These are phyloP conservation scores for Mastomys coucha DNA, from an alignment of 2,113 vertebrate genomes.

Conservation along the genomic window DNA sequence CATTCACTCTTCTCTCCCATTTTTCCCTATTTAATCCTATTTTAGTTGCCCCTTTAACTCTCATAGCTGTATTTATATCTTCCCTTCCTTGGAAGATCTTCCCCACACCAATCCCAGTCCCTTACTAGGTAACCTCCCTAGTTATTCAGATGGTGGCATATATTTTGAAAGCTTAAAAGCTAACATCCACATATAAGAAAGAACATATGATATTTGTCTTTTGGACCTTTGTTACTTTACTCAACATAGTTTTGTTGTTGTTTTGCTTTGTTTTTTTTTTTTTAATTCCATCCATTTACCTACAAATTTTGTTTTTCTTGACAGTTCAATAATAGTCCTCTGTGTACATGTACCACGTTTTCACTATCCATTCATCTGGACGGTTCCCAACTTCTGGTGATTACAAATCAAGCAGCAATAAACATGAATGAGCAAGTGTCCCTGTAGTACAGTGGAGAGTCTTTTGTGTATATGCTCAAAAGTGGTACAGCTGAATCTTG, in stretches of 20 bases:
- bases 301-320: not conserved
- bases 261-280: not conserved
- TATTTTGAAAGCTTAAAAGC: not conserved
- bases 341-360: not conserved
- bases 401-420: not conserved
- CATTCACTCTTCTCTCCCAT: not conserved
- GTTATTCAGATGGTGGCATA: not conserved
- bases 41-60: not conserved
- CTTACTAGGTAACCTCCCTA: not conserved
- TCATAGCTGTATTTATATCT: not conserved
- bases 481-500: not conserved
- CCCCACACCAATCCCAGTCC: not conserved
- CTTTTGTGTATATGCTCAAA: not conserved
- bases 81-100: not conserved
- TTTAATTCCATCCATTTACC: not conserved
- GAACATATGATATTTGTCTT: not conserved
- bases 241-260: not conserved
- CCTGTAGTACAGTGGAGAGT: too few relatives aligned
- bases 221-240: not conserved
- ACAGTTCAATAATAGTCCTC: not conserved
- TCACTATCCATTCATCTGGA: not conserved
- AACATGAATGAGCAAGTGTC: not conserved
- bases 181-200: not conserved
- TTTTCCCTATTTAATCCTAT: not conserved
- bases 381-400: not conserved